Percentiles rank a stretch among this genome's conserved stretches.
Evolutionary conservation across 1,140 invertebrate genomes (phyloP).

Genomic region (Bathynomus jamesi): DNA sequence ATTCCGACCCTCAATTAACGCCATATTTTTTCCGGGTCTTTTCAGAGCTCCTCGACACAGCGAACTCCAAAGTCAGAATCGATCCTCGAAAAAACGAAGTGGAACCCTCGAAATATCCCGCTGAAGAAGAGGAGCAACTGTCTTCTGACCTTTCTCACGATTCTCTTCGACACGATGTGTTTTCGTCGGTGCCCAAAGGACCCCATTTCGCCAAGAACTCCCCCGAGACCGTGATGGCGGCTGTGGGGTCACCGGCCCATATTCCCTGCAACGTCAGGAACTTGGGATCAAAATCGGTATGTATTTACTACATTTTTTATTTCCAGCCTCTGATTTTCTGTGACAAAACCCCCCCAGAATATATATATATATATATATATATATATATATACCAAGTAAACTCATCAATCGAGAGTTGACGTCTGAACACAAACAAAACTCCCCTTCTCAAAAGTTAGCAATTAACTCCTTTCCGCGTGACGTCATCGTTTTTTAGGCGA

Average conservation of each 20-base stretch:
- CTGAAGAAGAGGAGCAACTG: neutral
- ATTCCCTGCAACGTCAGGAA: constrained; percentile 29
- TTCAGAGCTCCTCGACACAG: neutral
- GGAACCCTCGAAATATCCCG: neutral
- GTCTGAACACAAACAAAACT: no score
- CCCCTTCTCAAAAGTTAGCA: no score
- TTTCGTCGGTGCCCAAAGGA: constrained; percentile 6
- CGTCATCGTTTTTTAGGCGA: no score
- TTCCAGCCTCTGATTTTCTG: neutral
- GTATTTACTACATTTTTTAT: neutral
- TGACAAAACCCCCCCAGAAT: neutral
- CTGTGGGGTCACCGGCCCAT: constrained; percentile 27
- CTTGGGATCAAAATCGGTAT: constrained; percentile 27
- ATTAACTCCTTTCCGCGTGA: no score
- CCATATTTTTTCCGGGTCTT: no score
- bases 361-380: neutral
- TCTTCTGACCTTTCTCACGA: neutral
- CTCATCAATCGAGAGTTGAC: no score
- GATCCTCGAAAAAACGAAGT: neutral
- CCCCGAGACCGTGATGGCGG: constrained; percentile 17
- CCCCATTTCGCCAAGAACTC: constrained; percentile 30
- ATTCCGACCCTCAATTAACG: no score
- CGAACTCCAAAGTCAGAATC: neutral
- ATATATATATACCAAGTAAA: neutral
- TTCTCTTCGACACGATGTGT: neutral